Evolutionary conservation across 2,797 vertebrate genomes (phyloP).

Genomic region (Pseudotriccus pelzelni): DNA sequence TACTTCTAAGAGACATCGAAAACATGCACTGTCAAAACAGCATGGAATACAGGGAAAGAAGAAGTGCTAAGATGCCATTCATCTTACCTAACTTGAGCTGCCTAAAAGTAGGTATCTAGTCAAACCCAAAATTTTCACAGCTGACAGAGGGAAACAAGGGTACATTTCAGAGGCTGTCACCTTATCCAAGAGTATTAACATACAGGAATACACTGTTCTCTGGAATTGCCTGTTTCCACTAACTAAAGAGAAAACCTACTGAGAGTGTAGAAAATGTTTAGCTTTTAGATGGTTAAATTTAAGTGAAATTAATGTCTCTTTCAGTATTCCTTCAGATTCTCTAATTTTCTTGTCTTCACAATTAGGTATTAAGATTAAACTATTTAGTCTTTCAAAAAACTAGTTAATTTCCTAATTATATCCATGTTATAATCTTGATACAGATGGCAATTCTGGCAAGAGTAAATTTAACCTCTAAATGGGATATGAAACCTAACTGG

Average conservation of each 20-base stretch:
- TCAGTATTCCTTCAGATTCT: neutral
- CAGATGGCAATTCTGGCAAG: neutral
- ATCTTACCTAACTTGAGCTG: neutral
- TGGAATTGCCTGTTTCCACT: neutral
- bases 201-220: neutral
- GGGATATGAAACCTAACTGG: neutral
- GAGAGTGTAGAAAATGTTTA: neutral
- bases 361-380: neutral
- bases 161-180: neutral
- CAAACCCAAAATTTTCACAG: neutral
- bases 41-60: neutral
- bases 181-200: neutral
- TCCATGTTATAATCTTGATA: neutral
- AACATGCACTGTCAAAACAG: neutral
- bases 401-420: neutral
- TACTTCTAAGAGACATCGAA: neutral
- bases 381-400: neutral
- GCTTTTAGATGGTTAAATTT: neutral
- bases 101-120: neutral
- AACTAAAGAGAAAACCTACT: neutral
- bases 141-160: neutral
- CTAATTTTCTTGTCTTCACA: neutral
- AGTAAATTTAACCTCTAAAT: neutral
- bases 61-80: neutral
- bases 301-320: neutral